phyloP scores from a whole-genome alignment of 2,888 invertebrate genomes.

The Abrostola triplasia region DNA sequence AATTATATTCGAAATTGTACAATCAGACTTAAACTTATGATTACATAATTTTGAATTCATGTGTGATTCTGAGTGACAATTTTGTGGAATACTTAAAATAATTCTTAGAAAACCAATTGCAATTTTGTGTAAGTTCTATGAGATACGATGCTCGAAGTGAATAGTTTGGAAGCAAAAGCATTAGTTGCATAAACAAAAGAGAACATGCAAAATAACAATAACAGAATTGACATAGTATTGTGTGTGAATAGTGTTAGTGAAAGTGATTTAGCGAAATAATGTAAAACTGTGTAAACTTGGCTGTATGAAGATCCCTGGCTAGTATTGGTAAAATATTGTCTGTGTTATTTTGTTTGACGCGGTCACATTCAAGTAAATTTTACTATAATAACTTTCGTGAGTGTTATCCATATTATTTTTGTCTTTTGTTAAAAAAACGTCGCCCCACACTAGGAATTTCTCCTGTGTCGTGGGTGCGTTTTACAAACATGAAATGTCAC shows the following conservation, averaged over 20 bases:
- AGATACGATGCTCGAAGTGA: conserved; percentile 35
- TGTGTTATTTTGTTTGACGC: neutral
- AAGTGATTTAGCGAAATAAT: neutral
- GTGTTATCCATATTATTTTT: too few relatives aligned
- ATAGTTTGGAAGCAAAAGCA: conserved; percentile 68
- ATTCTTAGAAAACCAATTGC: neutral
- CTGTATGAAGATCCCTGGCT: neutral
- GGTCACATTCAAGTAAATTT: too few relatives aligned
- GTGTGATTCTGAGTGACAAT: neutral
- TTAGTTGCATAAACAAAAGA: conserved; percentile 60
- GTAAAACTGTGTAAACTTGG: neutral
- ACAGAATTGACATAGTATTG: conserved; percentile 42
- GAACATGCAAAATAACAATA: conserved; percentile 69
- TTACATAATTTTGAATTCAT: neutral
- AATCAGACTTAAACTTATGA: neutral
- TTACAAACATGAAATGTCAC: too few relatives aligned
- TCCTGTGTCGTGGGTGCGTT: too few relatives aligned
- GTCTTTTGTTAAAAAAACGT: too few relatives aligned
- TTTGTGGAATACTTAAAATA: neutral
- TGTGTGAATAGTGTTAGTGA: conserved; percentile 22
- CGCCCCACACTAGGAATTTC: too few relatives aligned
- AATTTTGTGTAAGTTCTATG: conserved; percentile 11
- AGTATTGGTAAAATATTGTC: neutral
- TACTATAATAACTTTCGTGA: too few relatives aligned
- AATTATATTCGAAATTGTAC: conserved; percentile 2